Base-by-base conservation (phyloP, 2,797 vertebrate species). In the Hapalemur alaotrensis region DNA sequence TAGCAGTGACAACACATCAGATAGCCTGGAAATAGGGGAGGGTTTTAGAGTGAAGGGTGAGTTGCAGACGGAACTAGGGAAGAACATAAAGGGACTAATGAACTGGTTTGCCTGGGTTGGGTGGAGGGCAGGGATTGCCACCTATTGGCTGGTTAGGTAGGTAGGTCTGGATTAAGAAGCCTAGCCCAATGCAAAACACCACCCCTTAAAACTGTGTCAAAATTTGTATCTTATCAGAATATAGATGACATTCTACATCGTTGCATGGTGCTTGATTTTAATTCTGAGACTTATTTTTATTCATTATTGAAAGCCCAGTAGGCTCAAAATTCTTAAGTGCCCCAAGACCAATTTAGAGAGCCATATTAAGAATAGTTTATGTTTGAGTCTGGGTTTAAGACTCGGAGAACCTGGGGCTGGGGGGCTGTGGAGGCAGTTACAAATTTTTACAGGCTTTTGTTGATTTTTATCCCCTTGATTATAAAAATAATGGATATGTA, bases 81-180 rank as follows among this genome's bases (percentile, higher is more conserved):
- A 75, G 41, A 83, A 28, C 35, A 25, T 14, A 46, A 75, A 93
- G 70, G 30, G 25, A 75, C 41, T 20, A 32, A 23, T 35, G 73
- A 86, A 95, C 92, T 30, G 4, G 73, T 97, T 94, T 94, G 57
- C 79, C 83, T 75, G 67, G 83, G 65, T n/a, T 65, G 94, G 83
- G 69, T 80, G 41, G 89, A 91, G 59, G 80, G 78, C 18, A 89
- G 52, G 38, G 18, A 69, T 89, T 91, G 81, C 35, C 9, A 81
- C 11, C 38, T 63, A 10, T 35, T 75, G 82, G 52, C 86, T 72
- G 20, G 35, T 22, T 76, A 50, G 52, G 38, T 54, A 78, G 65
- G 78, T 63, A 70, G 41, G 65, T 95, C 75, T 86, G 84, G 25
- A 87, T 75, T 82, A 41, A 86, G 80, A 83, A 46, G 63, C n/a